A percentile compares a stretch with the other conserved stretches of the same genome.
Conservation (phyloP, 2,888 invertebrate genomes). For the Furcula furcula region DNA sequence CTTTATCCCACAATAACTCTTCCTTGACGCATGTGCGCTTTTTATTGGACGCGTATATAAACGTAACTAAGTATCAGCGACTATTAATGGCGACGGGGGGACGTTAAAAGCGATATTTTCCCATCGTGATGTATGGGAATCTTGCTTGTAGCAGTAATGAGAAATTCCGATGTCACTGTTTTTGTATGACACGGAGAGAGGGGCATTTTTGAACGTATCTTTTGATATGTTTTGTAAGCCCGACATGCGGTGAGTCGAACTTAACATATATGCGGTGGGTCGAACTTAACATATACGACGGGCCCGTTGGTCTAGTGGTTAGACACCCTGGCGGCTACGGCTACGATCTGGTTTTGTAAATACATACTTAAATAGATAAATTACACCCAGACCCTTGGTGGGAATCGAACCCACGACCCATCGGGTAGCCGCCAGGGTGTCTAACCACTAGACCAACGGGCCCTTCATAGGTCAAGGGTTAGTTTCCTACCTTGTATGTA, state of each 20-base stretch:
- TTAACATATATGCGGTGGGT: too few relatives aligned
- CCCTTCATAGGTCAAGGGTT: too few relatives aligned
- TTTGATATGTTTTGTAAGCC: slow-evolving; percentile 33
- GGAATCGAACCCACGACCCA: too few relatives aligned
- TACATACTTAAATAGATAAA: too few relatives aligned
- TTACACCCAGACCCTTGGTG: too few relatives aligned
- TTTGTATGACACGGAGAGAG: slow-evolving; percentile 56
- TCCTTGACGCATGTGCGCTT: slow-evolving; percentile 33
- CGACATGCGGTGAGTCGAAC: slow-evolving; percentile 28
- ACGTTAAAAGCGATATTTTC: slow-evolving; percentile 73
- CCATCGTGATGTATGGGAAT: slow-evolving; percentile 74
- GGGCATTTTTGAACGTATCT: slow-evolving; percentile 48
- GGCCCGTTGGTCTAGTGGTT: too few relatives aligned
- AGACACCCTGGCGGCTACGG: too few relatives aligned
- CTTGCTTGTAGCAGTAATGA: slow-evolving; percentile 72
- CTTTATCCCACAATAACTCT: slow-evolving; percentile 27
- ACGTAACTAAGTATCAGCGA: slow-evolving; percentile 42
- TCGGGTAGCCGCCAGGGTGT: too few relatives aligned
- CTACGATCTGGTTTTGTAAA: too few relatives aligned
- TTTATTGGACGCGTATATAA: slow-evolving; percentile 43
- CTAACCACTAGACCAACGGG: too few relatives aligned
- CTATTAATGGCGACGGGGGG: slow-evolving; percentile 65
- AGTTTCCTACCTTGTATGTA: too few relatives aligned
- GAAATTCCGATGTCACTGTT: slow-evolving; percentile 77
- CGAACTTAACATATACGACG: too few relatives aligned